Conservation (phyloP, 2,888 invertebrate species). For the Scaptomyza polygonia region DNA sequence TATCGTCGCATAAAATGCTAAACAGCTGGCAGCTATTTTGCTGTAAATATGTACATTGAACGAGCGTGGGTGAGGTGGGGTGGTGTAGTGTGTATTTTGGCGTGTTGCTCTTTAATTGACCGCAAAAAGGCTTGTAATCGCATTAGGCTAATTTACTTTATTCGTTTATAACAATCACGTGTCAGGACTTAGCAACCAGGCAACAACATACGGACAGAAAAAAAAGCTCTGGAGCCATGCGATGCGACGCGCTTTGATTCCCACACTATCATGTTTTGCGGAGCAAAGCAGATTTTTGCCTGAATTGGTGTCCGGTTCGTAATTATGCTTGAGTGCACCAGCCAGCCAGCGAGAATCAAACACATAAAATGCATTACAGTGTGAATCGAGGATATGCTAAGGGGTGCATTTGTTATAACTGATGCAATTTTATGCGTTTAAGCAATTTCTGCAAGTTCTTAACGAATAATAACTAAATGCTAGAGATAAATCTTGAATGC, state of each 20-base stretch:
- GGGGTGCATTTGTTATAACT: background rate
- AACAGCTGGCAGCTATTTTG: slow-evolving; percentile 6
- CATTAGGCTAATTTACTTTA: slow-evolving; percentile 60
- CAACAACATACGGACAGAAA: slow-evolving; percentile 12
- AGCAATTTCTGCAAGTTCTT: slow-evolving; percentile 14
- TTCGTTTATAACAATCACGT: slow-evolving; percentile 67
- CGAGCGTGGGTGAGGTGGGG: background rate
- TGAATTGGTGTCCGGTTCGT: slow-evolving; percentile 45
- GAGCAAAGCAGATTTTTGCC: slow-evolving; percentile 60
- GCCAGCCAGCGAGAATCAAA: background rate
- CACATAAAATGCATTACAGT: slow-evolving; percentile 35
- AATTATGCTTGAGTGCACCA: slow-evolving; percentile 30
- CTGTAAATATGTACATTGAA: background rate
- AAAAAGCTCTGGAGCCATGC: slow-evolving; percentile 24
- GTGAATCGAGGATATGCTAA: slow-evolving; percentile 41
- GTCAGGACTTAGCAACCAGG: slow-evolving; percentile 68
- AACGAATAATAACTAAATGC: background rate
- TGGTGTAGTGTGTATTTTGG: background rate
- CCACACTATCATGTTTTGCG: slow-evolving; percentile 70
- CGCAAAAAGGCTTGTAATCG: slow-evolving; percentile 61
- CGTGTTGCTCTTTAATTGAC: slow-evolving; percentile 61
- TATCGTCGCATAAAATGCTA: slow-evolving; percentile 17
- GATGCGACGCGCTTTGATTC: slow-evolving; percentile 55
- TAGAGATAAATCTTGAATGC: background rate
- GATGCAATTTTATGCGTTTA: slow-evolving; percentile 42